A percentile compares a stretch with the other conserved stretches of the same genome.
phyloP scores from a whole-genome alignment of 2,113 vertebrate species.

The Nanger granti region DNA sequence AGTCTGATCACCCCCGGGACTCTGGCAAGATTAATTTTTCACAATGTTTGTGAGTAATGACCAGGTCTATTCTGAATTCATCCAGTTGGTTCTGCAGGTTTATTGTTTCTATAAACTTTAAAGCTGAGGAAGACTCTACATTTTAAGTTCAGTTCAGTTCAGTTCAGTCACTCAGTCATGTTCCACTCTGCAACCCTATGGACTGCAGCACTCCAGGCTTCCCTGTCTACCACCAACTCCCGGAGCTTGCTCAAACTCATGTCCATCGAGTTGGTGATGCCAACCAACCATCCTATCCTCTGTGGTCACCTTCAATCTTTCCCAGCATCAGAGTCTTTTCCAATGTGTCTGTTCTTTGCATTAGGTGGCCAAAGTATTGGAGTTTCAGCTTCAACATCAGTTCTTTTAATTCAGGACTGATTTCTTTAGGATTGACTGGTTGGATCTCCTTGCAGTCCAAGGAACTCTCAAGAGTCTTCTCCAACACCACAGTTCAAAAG shows the following conservation, averaged over 20 bases:
- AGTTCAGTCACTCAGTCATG: neutral
- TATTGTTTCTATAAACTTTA: neutral
- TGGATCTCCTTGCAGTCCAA: neutral
- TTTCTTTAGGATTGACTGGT: neutral
- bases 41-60: neutral
- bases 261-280: neutral
- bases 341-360: neutral
- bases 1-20: neutral
- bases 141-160: neutral
- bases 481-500: neutral
- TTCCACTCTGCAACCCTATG: neutral
- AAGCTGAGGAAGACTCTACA: neutral
- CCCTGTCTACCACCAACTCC: neutral
- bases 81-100: neutral
- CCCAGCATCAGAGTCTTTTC: neutral
- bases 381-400: neutral
- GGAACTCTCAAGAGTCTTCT: neutral
- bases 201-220: neutral
- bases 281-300: neutral
- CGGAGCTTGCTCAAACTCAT: neutral
- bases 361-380: neutral
- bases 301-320: neutral
- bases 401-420: neutral
- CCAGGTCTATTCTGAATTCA: neutral
- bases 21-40: neutral